Base-by-base conservation (phyloP, 2,888 invertebrate genomes). In the Napeogenes sylphis region DNA sequence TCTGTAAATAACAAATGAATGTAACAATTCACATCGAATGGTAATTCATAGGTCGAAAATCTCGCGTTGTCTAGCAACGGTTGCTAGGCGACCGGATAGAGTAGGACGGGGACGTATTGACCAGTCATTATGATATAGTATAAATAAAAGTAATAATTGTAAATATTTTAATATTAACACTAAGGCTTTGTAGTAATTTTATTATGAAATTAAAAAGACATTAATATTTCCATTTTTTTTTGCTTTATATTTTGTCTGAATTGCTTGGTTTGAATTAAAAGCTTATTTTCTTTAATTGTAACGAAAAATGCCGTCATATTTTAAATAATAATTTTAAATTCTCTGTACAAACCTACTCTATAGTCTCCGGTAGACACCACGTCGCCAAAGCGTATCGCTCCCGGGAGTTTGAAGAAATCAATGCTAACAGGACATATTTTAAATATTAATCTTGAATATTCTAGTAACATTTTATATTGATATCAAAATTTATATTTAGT, bases 61-160 rank as follows among this genome's bases (percentile, higher is more conserved):
- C 69, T 65, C 51, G 54, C 47, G 72, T 72, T 66, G 66, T 71
- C 59, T 67, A 63, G 73, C 68, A 68, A 73, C 73, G 30, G 73
- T 69, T 65, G 67, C 69, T 59, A 59, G 54, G 70, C 58, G 45
- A 69, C 63, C 38, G n/a, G 14, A 63, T 56, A 70, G 70, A 62
- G 62, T 64, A 64, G 46, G 4, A 38, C 14, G 3, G 35, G 35
- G 45, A 35, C 12, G 14, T 13, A 32, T 42, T 42, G 12, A 42
- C 42, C 12, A 42, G 35, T 42, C 12, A 42, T 42, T 2, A 42
- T 42, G 12, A 10, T 2, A 10, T 10, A 2, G 12, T 10, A 42
- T 42, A 10, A 42, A 42, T 42, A 42, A 42, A 42, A 42, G 6
- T 42, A 10, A 2, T 10, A 10, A 3, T 6, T 10, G 3, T 10